These are phyloP conservation scores for Halictus ligatus DNA, from an alignment of 2,888 invertebrate species.

Conservation along the genomic window DNA sequence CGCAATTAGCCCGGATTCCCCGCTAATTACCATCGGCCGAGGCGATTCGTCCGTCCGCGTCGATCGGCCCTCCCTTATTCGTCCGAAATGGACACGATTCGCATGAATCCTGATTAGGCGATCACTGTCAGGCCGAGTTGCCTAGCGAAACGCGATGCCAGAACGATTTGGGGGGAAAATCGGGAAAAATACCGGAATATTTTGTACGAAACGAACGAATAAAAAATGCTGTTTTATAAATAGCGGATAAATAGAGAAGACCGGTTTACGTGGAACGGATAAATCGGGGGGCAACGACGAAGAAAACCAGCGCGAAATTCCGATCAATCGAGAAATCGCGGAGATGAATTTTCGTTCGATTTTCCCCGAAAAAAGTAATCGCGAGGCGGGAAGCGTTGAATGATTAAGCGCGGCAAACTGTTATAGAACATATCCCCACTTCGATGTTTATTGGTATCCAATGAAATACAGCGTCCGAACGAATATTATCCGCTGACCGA, in stretches of 20 bases:
- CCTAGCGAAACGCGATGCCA: no score
- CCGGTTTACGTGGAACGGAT: not conserved
- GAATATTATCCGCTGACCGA: conserved; percentile 21
- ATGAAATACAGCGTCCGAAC: conserved; percentile 26
- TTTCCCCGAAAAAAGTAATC: not conserved
- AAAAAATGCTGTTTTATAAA: not conserved
- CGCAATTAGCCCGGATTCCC: conserved; percentile 1
- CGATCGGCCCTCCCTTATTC: not conserved
- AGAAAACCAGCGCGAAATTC: not conserved
- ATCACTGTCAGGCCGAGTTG: not conserved
- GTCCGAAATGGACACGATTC: not conserved
- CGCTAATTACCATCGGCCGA: not conserved
- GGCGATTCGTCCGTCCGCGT: not conserved
- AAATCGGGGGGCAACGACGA: not conserved
- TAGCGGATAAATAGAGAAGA: not conserved
- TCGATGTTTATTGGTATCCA: not conserved
- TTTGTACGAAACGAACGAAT: no score
- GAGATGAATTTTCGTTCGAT: not conserved
- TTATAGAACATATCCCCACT: not conserved
- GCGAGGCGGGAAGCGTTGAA: not conserved
- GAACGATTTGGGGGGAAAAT: no score
- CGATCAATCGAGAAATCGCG: not conserved
- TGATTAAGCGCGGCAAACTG: not conserved
- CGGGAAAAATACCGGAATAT: no score
- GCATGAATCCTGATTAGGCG: not conserved